Evolutionary conservation across 2,888 invertebrate genomes (phyloP), one percentile per base, ranked within the genome.

Genomic region (Drosophila falleni): DNA sequence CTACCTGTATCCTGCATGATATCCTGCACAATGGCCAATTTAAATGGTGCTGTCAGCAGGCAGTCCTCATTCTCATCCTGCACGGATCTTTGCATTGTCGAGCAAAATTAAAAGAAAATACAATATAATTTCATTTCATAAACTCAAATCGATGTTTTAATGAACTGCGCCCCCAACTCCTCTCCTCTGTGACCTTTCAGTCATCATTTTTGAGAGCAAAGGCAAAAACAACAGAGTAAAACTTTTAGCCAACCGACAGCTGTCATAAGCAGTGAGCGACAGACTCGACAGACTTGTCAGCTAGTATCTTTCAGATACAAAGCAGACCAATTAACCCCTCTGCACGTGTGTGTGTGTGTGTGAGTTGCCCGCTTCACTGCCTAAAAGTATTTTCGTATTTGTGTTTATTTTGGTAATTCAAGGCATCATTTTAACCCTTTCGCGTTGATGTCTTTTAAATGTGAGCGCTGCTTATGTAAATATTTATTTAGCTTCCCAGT

Each of bases 391-490:
- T 86, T 83, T 83, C 47, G 87, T 74, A 81, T 81, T 74, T 78
- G 59, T 85, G 87, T 85, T 85, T 87, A 85, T 85, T 87, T 87
- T 85, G 81, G 85, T 85, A 85, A 85, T 85, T 81, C 87, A 81
- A 87, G 69, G 82, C 85, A 80, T 78, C 78, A 68, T 73, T 85
- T 85, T 80, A 85, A 85, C 84, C 84, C 86, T 85, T 71, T 74
- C 60, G 61, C 71, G 67, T 61, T 80, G 80, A 87, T 84, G 78
- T 73, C 80, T 82, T 82, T 82, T 82, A 82, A 85, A 87, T 85
- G 87, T 69, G 85, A 69, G 75, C 78, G 81, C 66, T 82, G 79
- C 67, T 80, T 85, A 82, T 72, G 80, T 85, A 87, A 84, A 84
- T 84, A 84, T 87, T 85, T 72, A 60, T 69, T 78, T 80, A 61